Evolutionary conservation across 2,888 invertebrate genomes (phyloP).

Genomic region (Automeris io): DNA sequence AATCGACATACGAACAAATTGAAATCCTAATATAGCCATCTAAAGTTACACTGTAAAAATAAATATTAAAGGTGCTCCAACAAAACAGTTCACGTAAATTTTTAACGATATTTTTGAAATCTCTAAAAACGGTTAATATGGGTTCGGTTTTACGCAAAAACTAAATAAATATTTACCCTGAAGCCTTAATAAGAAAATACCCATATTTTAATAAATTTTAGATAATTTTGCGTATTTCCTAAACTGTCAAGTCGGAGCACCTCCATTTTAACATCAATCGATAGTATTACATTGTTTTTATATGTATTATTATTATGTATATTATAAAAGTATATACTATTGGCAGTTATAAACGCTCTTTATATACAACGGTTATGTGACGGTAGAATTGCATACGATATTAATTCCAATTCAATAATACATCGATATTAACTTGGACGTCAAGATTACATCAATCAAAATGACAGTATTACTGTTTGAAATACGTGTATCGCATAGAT

Average conservation of each 20-base stretch:
- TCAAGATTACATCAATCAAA: conserved; percentile 22
- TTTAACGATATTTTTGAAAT: neutral
- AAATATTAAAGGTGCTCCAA: conserved; percentile 23
- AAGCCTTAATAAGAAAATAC: conserved; percentile 11
- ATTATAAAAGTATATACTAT: conserved; percentile 64
- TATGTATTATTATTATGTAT: conserved; percentile 51
- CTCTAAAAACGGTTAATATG: neutral
- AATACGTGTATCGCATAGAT: neutral
- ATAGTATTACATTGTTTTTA: conserved; percentile 47
- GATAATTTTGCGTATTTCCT: conserved; percentile 1
- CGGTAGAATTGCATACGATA: conserved; percentile 31
- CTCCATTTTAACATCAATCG: conserved; percentile 34
- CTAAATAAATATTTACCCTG: conserved; percentile 14
- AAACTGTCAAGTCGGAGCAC: conserved; percentile 3
- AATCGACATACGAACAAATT: conserved; percentile 29
- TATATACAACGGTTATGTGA: conserved; percentile 25
- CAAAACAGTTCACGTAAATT: conserved; percentile 4
- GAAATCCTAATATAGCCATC: conserved; percentile 41
- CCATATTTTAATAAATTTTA: neutral
- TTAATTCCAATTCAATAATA: conserved; percentile 24
- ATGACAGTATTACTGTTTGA: conserved; percentile 12
- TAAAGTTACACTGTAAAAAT: conserved; percentile 48
- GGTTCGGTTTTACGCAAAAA: neutral
- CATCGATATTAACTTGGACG: conserved; percentile 39
- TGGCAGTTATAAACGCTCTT: conserved; percentile 69